Conservation (phyloP, 2,113 vertebrate species). For the Syrmaticus mikado region DNA sequence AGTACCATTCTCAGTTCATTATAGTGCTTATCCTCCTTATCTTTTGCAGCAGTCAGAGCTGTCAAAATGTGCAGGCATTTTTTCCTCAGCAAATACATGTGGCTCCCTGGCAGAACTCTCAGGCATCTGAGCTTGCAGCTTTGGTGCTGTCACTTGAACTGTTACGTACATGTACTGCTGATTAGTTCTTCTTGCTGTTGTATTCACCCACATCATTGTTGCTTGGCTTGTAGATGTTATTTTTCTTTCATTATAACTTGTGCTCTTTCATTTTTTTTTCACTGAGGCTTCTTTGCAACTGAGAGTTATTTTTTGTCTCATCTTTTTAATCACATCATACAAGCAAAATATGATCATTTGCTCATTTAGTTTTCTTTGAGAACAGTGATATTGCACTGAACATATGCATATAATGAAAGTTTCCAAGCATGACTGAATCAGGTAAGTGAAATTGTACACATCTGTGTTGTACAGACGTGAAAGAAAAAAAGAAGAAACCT, state of each 20-base stretch:
- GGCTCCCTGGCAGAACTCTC: conserved; percentile 19
- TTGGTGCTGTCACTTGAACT: conserved; percentile 40
- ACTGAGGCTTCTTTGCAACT: background rate
- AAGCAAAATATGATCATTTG: background rate
- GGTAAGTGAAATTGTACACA: background rate
- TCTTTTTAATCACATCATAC: background rate
- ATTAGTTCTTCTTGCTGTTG: conserved; percentile 15
- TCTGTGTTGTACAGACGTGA: background rate
- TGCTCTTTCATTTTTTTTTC: background rate
- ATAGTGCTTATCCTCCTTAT: conserved; percentile 1
- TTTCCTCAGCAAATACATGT: conserved; percentile 28
- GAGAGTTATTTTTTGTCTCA: background rate
- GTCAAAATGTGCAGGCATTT: conserved; percentile 55
- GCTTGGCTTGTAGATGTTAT: background rate
- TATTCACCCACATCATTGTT: conserved; percentile 25
- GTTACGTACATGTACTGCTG: conserved; percentile 27
- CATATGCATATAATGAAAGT: background rate
- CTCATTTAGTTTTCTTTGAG: background rate
- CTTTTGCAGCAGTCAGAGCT: conserved; percentile 37
- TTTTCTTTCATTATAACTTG: conserved; percentile 29
- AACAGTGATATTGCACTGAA: background rate
- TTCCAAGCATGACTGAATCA: background rate
- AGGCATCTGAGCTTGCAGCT: conserved; percentile 30
- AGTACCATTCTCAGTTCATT: background rate
- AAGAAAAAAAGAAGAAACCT: background rate